Percentiles rank a stretch among this genome's conserved stretches.
phyloP scores from a whole-genome alignment of 2,797 vertebrate species.

The Geotrypetes seraphini region DNA sequence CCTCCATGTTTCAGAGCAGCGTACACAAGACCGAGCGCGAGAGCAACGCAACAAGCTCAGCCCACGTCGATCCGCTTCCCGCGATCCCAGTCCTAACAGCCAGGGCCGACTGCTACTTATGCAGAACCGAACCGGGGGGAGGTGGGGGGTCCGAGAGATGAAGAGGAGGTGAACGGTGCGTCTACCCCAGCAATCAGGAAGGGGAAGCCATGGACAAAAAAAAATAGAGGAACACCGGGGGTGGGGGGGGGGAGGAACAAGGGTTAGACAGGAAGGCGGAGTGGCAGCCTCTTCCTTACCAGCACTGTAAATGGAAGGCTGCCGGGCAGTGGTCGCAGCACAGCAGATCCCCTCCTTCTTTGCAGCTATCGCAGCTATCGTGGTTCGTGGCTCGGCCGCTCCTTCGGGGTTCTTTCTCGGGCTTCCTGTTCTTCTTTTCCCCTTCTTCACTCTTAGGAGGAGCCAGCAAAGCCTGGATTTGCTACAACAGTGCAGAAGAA shows the following conservation, averaged over 20 bases:
- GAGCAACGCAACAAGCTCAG: no score
- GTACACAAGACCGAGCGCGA: conserved; percentile 39
- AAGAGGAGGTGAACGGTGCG: not conserved
- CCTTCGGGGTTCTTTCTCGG: conserved; percentile 83
- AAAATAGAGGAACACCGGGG: conserved; percentile 3
- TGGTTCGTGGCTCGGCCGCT: conserved; percentile 92
- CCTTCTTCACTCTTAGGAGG: conserved; percentile 90
- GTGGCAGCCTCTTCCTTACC: conserved; percentile 62
- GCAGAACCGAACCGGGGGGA: no score
- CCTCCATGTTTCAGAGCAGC: conserved; percentile 48
- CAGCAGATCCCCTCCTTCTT: conserved; percentile 89
- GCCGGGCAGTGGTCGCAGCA: conserved; percentile 96
- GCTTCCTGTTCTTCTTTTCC: conserved; percentile 83
- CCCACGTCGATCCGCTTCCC: conserved; percentile 15
- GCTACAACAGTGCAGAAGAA: no score
- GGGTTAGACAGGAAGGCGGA: conserved; percentile 27
- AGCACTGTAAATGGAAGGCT: conserved; percentile 95
- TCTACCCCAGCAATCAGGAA: not conserved
- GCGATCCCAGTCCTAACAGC: not conserved
- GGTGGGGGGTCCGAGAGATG: conserved; percentile 12
- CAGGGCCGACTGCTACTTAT: not conserved
- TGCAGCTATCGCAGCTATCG: conserved; percentile 95
- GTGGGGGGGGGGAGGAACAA: conserved; percentile 18
- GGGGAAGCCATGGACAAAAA: not conserved
- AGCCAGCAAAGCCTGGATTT: conserved; percentile 93